phyloP scores from a whole-genome alignment of 1,140 invertebrate genomes.

The Papilio dardanus region DNA sequence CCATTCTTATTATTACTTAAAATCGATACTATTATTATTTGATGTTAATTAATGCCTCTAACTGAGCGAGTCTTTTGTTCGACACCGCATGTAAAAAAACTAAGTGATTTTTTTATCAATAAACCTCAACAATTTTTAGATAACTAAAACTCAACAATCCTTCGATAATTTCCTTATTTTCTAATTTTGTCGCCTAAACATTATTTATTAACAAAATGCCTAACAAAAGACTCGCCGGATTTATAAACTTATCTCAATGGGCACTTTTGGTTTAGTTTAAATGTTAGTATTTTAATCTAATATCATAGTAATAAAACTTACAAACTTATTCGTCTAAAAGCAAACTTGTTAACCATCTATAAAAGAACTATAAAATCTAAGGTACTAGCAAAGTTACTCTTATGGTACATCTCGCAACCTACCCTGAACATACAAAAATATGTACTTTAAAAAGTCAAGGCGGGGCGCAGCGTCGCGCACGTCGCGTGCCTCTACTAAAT shows the following conservation, averaged over 20 bases:
- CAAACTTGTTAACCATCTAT: constrained; percentile 79
- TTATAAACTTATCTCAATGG: constrained; percentile 83
- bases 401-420: constrained; percentile 74
- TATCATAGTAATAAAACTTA: constrained; percentile 81
- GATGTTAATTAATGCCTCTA: constrained; percentile 81
- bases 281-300: constrained; percentile 81
- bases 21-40: constrained; percentile 79
- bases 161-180: constrained; percentile 76
- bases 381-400: constrained; percentile 76
- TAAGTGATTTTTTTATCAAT: constrained; percentile 73
- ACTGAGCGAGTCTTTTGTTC: constrained; percentile 76
- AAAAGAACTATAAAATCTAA: constrained; percentile 81
- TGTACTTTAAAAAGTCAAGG: constrained; percentile 70
- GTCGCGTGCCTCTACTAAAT: constrained; percentile 59
- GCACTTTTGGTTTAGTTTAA: constrained; percentile 84
- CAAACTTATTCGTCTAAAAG: constrained; percentile 80
- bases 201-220: constrained; percentile 76
- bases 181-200: constrained; percentile 82
- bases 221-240: constrained; percentile 74
- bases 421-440: constrained; percentile 81
- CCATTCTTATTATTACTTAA: constrained; percentile 80
- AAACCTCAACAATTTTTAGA: constrained; percentile 81
- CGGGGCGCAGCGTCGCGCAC: constrained; percentile 44
- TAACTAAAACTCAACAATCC: constrained; percentile 81
- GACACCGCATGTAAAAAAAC: constrained; percentile 73